A percentile compares a stretch with the other conserved stretches of the same genome.
Evolutionary conservation across 1,140 invertebrate genomes (phyloP).

Genomic region (Latrodectus geometricus): DNA sequence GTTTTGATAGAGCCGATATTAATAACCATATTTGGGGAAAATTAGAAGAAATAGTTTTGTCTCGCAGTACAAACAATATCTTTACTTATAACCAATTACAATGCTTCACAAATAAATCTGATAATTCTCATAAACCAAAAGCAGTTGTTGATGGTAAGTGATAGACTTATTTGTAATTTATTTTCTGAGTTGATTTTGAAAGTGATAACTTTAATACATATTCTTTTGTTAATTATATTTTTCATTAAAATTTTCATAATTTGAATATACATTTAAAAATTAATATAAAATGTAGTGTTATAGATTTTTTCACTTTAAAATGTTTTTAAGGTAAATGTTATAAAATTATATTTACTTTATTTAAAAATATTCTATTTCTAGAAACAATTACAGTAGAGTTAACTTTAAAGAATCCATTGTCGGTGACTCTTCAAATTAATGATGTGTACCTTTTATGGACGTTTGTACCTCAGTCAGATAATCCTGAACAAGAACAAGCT

Average conservation of each 20-base stretch:
- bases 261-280: background rate
- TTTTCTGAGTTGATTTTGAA: too few relatives aligned
- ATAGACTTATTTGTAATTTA: background rate
- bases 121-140: constrained; percentile 77
- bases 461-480: constrained; percentile 71
- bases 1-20: constrained; percentile 50
- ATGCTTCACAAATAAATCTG: constrained; percentile 75
- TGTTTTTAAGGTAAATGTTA: background rate
- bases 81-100: constrained; percentile 83
- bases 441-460: constrained; percentile 85
- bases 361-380: constrained; percentile 68
- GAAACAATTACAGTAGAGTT: constrained; percentile 86
- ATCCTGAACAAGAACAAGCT: background rate
- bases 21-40: constrained; percentile 73
- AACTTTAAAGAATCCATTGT: constrained; percentile 82
- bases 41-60: constrained; percentile 83
- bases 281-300: background rate
- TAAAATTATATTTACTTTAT: background rate
- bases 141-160: constrained; percentile 77
- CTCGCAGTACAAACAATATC: constrained; percentile 79
- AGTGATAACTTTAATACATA: background rate
- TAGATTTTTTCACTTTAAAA: background rate
- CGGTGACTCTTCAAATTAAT: constrained; percentile 78
- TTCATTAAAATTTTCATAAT: background rate
- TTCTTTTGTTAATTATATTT: background rate